Evolutionary conservation across 2,888 invertebrate species (phyloP).

Genomic region (Mimachlamys varia): DNA sequence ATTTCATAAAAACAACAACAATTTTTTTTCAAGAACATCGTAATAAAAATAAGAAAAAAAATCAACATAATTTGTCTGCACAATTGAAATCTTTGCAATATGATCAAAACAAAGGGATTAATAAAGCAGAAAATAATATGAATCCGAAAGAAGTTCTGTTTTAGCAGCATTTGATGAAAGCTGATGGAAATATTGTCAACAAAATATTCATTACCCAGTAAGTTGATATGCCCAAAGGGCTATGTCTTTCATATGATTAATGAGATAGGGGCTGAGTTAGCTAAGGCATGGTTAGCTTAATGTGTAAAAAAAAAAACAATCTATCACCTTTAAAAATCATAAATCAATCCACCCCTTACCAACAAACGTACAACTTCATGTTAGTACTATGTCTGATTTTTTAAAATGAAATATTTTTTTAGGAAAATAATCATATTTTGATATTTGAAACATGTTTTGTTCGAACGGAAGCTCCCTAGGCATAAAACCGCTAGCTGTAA

Average conservation of each 20-base stretch:
- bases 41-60: not conserved
- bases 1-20: not conserved
- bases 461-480: not conserved
- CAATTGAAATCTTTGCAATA: not conserved
- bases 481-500: not conserved
- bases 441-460: not conserved
- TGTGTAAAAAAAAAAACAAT: not conserved
- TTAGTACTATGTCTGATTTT: not conserved
- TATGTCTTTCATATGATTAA: constrained; percentile 29
- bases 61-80: not conserved
- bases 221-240: constrained; percentile 34
- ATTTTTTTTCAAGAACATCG: not conserved
- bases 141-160: not conserved
- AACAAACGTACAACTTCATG: not conserved
- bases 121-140: not conserved
- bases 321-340: not conserved
- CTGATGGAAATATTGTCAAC: constrained; percentile 31
- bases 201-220: constrained; percentile 25
- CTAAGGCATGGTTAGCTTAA: not conserved
- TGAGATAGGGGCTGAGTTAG: not conserved
- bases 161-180: constrained; percentile 8
- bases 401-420: not conserved
- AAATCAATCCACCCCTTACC: not conserved
- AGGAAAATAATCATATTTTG: not conserved
- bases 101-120: not conserved